phyloP scores from a whole-genome alignment of 2,797 vertebrate genomes.

The Chelidonichthys spinosus region DNA sequence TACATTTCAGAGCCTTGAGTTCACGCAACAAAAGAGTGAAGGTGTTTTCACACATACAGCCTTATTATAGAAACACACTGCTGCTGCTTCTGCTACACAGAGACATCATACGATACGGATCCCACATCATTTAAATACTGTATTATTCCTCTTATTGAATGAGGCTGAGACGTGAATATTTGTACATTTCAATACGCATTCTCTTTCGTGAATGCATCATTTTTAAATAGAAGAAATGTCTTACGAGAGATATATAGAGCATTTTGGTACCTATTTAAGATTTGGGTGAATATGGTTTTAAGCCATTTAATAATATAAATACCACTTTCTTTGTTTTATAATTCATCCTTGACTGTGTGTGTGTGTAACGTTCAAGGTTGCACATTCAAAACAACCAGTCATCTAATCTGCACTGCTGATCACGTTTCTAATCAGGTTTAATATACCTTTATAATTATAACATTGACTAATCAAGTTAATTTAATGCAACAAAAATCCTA shows the following conservation, averaged over 20 bases:
- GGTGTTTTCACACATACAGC: conserved; percentile 33
- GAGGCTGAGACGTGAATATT: neutral
- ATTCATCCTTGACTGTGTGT: neutral
- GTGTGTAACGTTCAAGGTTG: conserved; percentile 9
- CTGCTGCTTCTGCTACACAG: conserved; percentile 12
- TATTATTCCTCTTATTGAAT: conserved; percentile 4
- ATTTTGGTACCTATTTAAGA: neutral
- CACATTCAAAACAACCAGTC: neutral
- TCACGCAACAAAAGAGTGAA: conserved; percentile 14
- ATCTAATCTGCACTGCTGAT: neutral
- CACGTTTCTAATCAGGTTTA: neutral
- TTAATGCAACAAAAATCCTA: neutral
- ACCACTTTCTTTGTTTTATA: neutral
- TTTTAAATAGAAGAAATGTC: neutral
- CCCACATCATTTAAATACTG: conserved; percentile 5
- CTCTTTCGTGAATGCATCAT: conserved; percentile 6
- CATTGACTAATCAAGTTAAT: neutral
- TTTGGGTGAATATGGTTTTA: neutral
- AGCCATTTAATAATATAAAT: neutral
- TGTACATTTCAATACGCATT: neutral
- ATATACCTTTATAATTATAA: neutral
- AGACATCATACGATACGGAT: neutral
- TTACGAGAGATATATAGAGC: neutral
- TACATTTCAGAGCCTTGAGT: conserved; percentile 22
- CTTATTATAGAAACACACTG: conserved; percentile 3